Evolutionary conservation across 92 coral and sea anemone species (phyloP), one percentile per base, ranked within the genome.

Genomic region (Epizoanthus rinbou): DNA sequence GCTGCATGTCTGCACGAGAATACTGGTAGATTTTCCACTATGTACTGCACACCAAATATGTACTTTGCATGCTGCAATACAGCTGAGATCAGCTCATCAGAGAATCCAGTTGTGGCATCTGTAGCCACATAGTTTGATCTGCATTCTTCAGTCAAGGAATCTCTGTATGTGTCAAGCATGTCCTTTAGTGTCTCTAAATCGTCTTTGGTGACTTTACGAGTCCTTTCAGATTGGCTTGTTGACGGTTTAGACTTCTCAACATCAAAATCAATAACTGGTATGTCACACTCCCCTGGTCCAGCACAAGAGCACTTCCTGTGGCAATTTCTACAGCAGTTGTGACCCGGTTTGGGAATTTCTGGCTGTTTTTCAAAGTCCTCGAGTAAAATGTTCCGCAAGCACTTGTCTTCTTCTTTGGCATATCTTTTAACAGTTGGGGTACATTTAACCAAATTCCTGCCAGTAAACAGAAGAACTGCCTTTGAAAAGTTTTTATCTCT

Each of bases 371-470:
- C 78, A 37, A 72, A 72, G 2, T 72, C 24, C 45, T 72, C 8
- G 0, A 72, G 54, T 25, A 72, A 41, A 22, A 72, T 72, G 2
- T 24, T 10, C 54, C 78, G 31, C 9, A 72, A 58, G 54, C 50
- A 72, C 54, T 8, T 58, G 19, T 39, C 54, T 22, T 6, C 35
- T 41, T 57, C 54, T 31, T 72, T 72, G 6, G 76, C 50, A 31
- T 72, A 72, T 2, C 19, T 0, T 31, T 72, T 72, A 28, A 72
- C 35, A 6, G 10, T 41, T 15, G 21, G 31, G 19, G 31, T 53
- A 69, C 75, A 72, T 57, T 72, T 72, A 13, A 17, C 3, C 21
- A 72, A 88, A 88, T 41, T 24, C 18, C 21, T 72, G 43, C 82
- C 88, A 57, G 73, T 23, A 63, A 64, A 85, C 39, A 75, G 16